These are phyloP conservation scores for Diachasma alloeum DNA, from an alignment of 1,140 invertebrate genomes.

Conservation along the genomic window DNA sequence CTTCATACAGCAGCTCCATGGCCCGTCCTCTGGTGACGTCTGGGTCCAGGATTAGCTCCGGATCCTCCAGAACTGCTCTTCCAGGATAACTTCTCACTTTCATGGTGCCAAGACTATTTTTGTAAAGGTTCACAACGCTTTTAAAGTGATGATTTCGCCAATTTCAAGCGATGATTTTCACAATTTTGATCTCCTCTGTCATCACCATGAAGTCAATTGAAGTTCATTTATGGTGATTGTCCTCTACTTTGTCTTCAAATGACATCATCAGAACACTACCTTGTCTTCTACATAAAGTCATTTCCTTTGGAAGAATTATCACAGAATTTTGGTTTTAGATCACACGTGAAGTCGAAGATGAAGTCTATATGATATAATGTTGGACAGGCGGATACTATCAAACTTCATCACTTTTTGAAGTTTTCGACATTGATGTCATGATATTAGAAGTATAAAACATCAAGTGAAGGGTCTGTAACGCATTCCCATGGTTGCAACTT, in stretches of 20 bases:
- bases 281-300: too few species aligned
- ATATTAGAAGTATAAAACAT: neutral
- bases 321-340: neutral
- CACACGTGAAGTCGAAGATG: neutral
- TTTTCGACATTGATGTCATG: too few species aligned
- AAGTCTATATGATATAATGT: too few species aligned
- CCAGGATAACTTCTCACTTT: conserved; percentile 85
- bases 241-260: neutral
- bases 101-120: conserved; percentile 65
- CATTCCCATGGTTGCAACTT: neutral
- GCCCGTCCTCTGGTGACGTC: conserved; percentile 69
- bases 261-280: too few species aligned
- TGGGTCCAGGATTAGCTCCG: conserved; percentile 69
- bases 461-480: neutral
- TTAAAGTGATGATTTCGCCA: neutral
- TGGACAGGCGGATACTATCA: too few species aligned
- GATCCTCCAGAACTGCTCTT: conserved; percentile 72
- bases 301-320: neutral
- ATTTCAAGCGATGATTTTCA: too few species aligned
- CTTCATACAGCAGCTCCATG: conserved; percentile 82
- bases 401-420: too few species aligned
- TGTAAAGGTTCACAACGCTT: neutral
- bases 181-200: too few species aligned
- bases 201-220: too few species aligned
- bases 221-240: too few species aligned